phyloP scores from a whole-genome alignment of 1,140 invertebrate species.

The Daktulosphaira vitifoliae region DNA sequence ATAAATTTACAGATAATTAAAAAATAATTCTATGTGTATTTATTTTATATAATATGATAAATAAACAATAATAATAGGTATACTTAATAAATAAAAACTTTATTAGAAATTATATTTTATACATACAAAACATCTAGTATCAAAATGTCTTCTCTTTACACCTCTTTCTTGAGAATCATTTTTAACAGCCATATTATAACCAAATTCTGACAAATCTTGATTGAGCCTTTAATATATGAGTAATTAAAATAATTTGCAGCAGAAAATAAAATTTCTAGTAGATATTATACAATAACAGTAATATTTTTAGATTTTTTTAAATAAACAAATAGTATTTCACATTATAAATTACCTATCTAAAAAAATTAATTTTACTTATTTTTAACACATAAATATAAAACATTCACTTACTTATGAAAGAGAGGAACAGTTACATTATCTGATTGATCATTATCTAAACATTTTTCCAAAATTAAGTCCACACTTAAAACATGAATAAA shows the following conservation, averaged over 20 bases:
- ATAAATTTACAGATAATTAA: constrained; percentile 20
- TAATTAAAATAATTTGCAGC: too few relatives aligned
- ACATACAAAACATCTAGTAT: constrained; percentile 30
- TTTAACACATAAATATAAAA: not conserved
- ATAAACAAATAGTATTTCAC: too few relatives aligned
- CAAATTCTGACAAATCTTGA: constrained; percentile 24
- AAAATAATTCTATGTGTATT: not conserved
- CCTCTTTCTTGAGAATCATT: constrained; percentile 24
- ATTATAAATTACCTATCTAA: too few relatives aligned
- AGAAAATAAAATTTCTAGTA: not conserved
- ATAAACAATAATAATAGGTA: too few relatives aligned
- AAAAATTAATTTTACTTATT: too few relatives aligned
- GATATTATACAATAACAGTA: too few relatives aligned
- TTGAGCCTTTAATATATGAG: too few relatives aligned
- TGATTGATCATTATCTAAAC: constrained; percentile 6
- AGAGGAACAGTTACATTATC: constrained; percentile 19
- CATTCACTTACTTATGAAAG: constrained; percentile 8
- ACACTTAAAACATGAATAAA: constrained; percentile 56
- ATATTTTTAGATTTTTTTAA: too few relatives aligned
- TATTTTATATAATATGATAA: too few relatives aligned
- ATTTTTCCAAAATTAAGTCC: constrained; percentile 42
- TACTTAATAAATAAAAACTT: too few relatives aligned
- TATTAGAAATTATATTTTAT: not conserved
- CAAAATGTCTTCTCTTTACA: constrained; percentile 14
- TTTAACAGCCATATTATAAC: constrained; percentile 29